These are phyloP conservation scores for Canis aureus DNA, from an alignment of 2,113 vertebrate species.

Conservation along the genomic window DNA sequence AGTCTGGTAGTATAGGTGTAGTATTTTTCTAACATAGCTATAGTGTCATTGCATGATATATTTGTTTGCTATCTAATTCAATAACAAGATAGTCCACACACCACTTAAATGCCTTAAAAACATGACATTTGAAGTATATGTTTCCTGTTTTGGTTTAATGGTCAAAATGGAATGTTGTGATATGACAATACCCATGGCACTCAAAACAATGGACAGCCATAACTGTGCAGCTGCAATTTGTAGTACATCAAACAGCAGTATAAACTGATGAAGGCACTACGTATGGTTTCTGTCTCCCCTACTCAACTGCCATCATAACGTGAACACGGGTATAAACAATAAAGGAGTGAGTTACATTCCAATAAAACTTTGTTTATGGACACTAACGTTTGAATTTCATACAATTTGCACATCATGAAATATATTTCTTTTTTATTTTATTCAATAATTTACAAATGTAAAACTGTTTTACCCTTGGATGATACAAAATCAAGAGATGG, in stretches of 20 bases:
- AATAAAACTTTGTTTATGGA: background rate
- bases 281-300: background rate
- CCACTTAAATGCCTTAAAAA: slow-evolving; percentile 24
- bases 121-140: background rate
- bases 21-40: background rate
- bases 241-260: background rate
- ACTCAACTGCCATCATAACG: background rate
- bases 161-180: background rate
- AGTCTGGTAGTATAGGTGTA: background rate
- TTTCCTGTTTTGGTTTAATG: background rate
- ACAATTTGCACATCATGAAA: background rate
- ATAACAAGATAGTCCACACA: slow-evolving; percentile 1
- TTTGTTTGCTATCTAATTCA: slow-evolving; percentile 17
- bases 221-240: background rate
- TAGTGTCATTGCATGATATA: background rate
- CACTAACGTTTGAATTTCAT: background rate
- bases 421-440: background rate
- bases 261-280: background rate
- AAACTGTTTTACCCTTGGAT: background rate
- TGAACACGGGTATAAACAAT: background rate
- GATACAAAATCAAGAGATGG: background rate
- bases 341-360: background rate
- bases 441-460: background rate
- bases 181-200: background rate
- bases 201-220: background rate